Base-by-base conservation (phyloP, 2,797 vertebrate species). In the Anguilla marmorata region DNA sequence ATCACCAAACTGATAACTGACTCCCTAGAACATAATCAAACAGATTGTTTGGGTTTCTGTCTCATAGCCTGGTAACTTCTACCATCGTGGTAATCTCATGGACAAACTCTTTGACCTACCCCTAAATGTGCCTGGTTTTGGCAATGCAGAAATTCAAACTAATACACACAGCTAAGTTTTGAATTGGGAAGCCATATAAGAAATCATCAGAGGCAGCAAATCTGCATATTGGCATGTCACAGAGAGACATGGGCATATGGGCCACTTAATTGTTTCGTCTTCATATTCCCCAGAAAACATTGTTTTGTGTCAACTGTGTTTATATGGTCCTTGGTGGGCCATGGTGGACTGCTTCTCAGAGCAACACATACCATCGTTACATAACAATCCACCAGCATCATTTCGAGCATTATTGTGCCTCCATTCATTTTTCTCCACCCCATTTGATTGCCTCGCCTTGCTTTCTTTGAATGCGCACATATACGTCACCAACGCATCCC, bases 371-470 rank as follows among this genome's bases (percentile, higher is more conserved):
- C 66, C 11, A 16, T 6, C 11, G 33, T 41, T 72, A 79, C 66
- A 19, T 50, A 76, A 69, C 0, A 37, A 41, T 63, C 45, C 54
- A 54, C 87, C 76, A 84, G 66, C 54, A 87, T 86, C 5, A 80
- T 60, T 83, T 21, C 0, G 84, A 72, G 30, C 69, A 48, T 88
- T 87, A 21, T 86, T 88, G 69, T 84, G 50, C 91, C 91, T 85
- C 2, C 90, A 90, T 94, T 89, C 86, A 16, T 50, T 79, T 85
- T 74, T 87, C 85, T 87, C 82, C 3, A 69, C 88, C 90, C 89
- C 90, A 90, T 87, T 92, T 93, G 50, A 66, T 90, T 92, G 91
- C 89, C 84, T 79, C 84, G 91, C 83, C 91, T 91, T 27, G 84
- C 89, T 74, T 88, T 91, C 86, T 19, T 30, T 30, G 21, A 19